A percentile compares a stretch with the other conserved stretches of the same genome.
phyloP scores from a whole-genome alignment of 2,113 vertebrate species.

The Nothobranchius furzeri region DNA sequence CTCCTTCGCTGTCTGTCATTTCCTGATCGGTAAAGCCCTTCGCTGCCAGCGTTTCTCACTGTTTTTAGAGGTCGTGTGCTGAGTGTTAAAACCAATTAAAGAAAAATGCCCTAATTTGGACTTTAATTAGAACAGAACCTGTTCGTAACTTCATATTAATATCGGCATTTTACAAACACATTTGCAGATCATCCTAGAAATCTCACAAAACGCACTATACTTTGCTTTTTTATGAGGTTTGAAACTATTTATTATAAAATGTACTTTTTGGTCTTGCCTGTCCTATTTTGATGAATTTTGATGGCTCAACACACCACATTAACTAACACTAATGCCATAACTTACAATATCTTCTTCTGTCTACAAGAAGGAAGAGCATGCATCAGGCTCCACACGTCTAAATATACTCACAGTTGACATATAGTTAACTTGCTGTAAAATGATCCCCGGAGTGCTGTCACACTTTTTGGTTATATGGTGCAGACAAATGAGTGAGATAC shows the following conservation, averaged over 20 bases:
- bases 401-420: slow-evolving; percentile 50
- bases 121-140: no score
- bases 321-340: neutral
- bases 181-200: neutral
- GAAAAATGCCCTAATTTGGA: no score
- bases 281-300: neutral
- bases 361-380: slow-evolving; percentile 20
- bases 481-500: slow-evolving; percentile 38
- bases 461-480: slow-evolving; percentile 43
- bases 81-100: no score
- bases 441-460: slow-evolving; percentile 63
- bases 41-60: no score
- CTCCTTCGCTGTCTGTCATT: no score
- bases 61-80: no score
- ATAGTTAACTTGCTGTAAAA: slow-evolving; percentile 59
- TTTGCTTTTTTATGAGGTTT: no score
- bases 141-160: no score
- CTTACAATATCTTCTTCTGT: neutral
- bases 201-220: neutral
- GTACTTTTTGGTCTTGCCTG: neutral
- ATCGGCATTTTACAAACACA: neutral
- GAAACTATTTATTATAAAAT: no score
- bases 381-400: slow-evolving; percentile 26
- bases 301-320: neutral
- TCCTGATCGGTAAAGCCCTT: no score